phyloP scores from a whole-genome alignment of 2,888 invertebrate genomes.

The Steinernema hermaphroditum region DNA sequence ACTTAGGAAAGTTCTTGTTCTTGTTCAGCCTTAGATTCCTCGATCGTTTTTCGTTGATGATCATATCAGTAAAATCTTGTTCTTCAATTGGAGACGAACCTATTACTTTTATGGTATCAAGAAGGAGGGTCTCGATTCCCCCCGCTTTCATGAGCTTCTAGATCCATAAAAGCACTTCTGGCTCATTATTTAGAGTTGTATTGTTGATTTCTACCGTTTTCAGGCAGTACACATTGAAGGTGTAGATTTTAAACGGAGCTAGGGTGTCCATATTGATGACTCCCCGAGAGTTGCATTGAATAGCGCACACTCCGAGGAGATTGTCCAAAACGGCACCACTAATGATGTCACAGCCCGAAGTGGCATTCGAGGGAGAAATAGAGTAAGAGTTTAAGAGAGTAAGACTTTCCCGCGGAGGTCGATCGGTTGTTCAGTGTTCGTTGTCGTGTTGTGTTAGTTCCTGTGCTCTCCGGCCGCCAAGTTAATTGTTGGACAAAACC shows the following conservation, averaged over 20 bases:
- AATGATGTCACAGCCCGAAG: not conserved
- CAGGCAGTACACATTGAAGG: not conserved
- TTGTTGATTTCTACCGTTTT: not conserved
- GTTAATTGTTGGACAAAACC: not conserved
- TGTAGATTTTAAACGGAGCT: not conserved
- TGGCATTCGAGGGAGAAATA: not conserved
- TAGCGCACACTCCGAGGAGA: not conserved
- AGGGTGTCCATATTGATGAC: not conserved
- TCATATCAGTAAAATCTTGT: not conserved
- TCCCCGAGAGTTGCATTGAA: not conserved
- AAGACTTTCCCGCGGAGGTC: no score
- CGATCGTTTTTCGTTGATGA: not conserved
- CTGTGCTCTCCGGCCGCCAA: no score
- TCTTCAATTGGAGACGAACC: not conserved
- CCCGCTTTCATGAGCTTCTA: not conserved
- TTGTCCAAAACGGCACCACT: not conserved
- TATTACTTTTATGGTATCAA: not conserved
- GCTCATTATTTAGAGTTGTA: not conserved
- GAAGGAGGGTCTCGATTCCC: not conserved
- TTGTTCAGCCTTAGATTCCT: not conserved
- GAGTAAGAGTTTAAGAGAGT: no score
- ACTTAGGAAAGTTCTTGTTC: not conserved
- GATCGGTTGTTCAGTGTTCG: no score
- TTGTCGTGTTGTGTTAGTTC: no score
- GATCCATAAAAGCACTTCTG: not conserved